Percentiles rank a stretch among this genome's conserved stretches.
phyloP scores from a whole-genome alignment of 2,888 invertebrate genomes.

The Acronicta leporina region DNA sequence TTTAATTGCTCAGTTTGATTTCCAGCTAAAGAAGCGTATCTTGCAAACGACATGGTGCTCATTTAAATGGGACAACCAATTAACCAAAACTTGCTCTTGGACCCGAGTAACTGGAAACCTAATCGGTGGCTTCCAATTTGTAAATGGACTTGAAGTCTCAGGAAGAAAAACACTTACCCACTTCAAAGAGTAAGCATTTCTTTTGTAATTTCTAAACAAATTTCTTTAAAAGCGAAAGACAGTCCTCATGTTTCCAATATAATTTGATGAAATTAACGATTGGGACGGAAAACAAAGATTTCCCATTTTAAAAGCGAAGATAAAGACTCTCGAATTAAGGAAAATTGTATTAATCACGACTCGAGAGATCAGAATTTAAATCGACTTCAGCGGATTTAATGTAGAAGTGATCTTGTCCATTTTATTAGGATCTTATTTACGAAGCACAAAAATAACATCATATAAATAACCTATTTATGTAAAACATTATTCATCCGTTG shows the following conservation, averaged over 20 bases:
- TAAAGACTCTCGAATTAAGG: slow-evolving; percentile 6
- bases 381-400: slow-evolving; percentile 7
- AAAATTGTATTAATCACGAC: slow-evolving; percentile 12
- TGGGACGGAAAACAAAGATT: slow-evolving; percentile 4
- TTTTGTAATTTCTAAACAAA: slow-evolving; percentile 2
- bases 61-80: too few species aligned
- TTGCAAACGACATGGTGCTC: too few species aligned
- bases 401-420: slow-evolving; percentile 3
- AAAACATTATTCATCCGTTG: too few species aligned
- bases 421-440: neutral
- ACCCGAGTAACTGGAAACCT: too few species aligned
- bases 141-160: too few species aligned
- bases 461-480: too few species aligned
- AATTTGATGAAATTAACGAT: slow-evolving; percentile 10
- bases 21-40: too few species aligned
- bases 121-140: too few species aligned
- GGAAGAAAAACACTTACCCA: neutral
- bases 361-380: slow-evolving; percentile 8
- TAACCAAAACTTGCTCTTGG: too few species aligned
- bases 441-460: neutral
- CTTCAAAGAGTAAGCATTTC: neutral
- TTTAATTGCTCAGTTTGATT: too few species aligned
- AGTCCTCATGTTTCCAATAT: slow-evolving; percentile 8
- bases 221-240: slow-evolving; percentile 1
- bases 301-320: slow-evolving; percentile 1